Base-by-base conservation (phyloP, 2,797 vertebrate genomes). In the Cephalopachus bancanus region DNA sequence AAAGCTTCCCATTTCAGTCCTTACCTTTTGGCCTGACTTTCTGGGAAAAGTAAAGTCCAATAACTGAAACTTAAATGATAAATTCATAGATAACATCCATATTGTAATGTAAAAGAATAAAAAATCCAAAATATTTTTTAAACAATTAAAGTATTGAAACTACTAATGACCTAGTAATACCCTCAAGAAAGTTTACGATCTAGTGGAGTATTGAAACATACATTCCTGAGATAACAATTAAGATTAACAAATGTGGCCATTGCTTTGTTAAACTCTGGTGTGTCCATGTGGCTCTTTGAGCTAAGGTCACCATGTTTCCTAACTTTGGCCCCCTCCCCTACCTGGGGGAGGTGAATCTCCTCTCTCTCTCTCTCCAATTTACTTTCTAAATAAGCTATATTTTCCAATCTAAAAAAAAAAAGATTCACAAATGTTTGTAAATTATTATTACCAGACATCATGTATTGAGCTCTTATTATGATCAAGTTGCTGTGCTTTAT, bases 1-100 rank as follows among this genome's bases (percentile, higher is more conserved):
- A 78, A n/a, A 93, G 86, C 90, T 97, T 97, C 94, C 89, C 64
- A 86, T 79, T 93, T 97, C 33, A 64, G 62, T n/a, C 79, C 64
- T 87, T 83, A 86, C 22, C 37, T 76, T 64, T 69, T 37, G 33
- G 17, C 24, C 67, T 78, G 79, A 85, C 59, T 90, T 97, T 94
- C 84, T 92, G 59, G 88, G 93, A 97, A 71, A 92, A 94, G 89
- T 72, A 87, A 89, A 96, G 79, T 53, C 78, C 85, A 94, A 64
- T 85, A 94, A 97, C 20, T 92, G 85, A 97, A 96, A 94, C 60
- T 24, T 87, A 89, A 89, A 49, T 6, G 49, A n/a, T 80, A 94
- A 86, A 95, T 74, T 95, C 59, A 87, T 22, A 67, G 20, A 65
- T 72, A 51, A 51, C 60, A 76, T 62, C 24, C 7, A n/a, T 78